A percentile compares a stretch with the other conserved stretches of the same genome.
These are phyloP conservation scores for Muschampia plurimacula DNA, from an alignment of 2,888 invertebrate species.

Conservation along the genomic window DNA sequence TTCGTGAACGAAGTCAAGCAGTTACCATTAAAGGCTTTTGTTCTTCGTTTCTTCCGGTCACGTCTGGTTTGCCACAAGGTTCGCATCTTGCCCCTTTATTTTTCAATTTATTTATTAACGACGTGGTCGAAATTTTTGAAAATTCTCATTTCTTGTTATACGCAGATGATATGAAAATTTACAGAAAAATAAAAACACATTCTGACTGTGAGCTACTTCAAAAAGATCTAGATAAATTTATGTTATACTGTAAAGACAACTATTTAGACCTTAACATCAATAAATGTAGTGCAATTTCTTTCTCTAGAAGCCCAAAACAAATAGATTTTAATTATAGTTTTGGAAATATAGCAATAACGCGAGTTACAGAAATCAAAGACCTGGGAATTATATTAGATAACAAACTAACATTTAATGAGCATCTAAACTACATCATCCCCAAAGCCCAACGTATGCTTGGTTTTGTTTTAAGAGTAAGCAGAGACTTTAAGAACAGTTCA, in stretches of 20 bases:
- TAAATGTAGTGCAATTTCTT: conserved; percentile 6
- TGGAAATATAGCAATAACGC: neutral
- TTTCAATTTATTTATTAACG: conserved; percentile 15
- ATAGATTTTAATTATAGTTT: conserved; percentile 11
- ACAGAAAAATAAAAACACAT: neutral
- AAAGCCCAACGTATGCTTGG: neutral
- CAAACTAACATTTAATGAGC: conserved; percentile 8
- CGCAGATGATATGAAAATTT: conserved; percentile 12
- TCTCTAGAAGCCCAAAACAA: neutral
- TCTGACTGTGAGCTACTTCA: conserved; percentile 6
- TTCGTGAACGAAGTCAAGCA: conserved; percentile 9
- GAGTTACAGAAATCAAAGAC: conserved; percentile 6
- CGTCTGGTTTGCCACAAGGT: neutral
- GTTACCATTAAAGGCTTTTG: conserved; percentile 6
- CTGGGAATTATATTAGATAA: conserved; percentile 6
- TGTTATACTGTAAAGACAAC: conserved; percentile 12
- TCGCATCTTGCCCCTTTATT: conserved; percentile 15
- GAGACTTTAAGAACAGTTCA: neutral
- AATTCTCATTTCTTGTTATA: neutral
- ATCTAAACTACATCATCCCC: neutral
- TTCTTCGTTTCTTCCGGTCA: neutral
- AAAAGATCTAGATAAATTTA: conserved; percentile 1
- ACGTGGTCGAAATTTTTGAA: neutral
- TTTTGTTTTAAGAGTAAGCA: neutral
- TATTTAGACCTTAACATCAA: conserved; percentile 4